These are phyloP conservation scores for Rhagoletis zephyria DNA, from an alignment of 1,140 invertebrate species.

Conservation along the genomic window DNA sequence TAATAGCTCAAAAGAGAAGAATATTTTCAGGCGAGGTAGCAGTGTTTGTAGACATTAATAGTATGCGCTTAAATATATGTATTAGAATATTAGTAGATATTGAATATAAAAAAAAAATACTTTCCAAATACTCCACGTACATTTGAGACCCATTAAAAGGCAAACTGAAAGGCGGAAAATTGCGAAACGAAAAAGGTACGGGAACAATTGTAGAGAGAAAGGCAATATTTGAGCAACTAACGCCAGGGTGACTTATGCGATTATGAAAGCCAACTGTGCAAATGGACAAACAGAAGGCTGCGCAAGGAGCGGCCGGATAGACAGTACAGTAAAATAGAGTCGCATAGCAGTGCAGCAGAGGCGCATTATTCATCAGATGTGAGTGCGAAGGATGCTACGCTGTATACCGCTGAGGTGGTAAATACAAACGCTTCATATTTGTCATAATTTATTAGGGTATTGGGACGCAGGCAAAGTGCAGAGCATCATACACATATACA, in stretches of 20 bases:
- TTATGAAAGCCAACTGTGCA: conserved; percentile 66
- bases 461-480: conserved; percentile 58
- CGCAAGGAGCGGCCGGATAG: neutral
- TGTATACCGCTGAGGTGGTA: conserved; percentile 60
- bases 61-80: neutral
- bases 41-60: conserved; percentile 33
- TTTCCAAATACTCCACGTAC: conserved; percentile 22
- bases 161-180: conserved; percentile 31
- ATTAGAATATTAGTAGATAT: neutral
- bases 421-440: conserved; percentile 73
- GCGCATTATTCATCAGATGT: too few relatives aligned
- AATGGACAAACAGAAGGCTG: neutral
- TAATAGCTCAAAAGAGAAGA: neutral
- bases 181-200: neutral
- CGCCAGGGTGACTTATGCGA: conserved; percentile 72
- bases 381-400: neutral
- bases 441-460: conserved; percentile 72
- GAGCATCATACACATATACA: neutral
- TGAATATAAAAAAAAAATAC: neutral
- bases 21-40: neutral
- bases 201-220: neutral
- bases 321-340: neutral
- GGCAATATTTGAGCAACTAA: neutral
- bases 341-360: neutral
- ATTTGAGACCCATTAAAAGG: conserved; percentile 52